Conservation (phyloP, 92 coral and sea anemone genomes). For the Palythoa grandis region DNA sequence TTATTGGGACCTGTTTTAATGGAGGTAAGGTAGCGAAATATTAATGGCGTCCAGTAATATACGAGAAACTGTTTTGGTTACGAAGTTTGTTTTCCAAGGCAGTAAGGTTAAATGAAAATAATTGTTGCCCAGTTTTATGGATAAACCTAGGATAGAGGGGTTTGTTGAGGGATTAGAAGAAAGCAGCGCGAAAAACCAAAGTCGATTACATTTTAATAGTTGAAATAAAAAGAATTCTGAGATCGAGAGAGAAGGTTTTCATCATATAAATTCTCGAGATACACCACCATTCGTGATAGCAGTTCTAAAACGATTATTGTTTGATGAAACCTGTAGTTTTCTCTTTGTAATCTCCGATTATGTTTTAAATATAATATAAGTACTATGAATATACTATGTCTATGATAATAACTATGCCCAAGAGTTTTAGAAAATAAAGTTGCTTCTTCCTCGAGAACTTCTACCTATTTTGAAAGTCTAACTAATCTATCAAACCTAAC, state of each 20-base stretch:
- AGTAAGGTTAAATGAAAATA: not conserved
- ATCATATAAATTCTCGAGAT: not conserved
- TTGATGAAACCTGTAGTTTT: not conserved
- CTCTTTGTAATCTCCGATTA: not conserved
- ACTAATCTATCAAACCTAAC: too few species aligned
- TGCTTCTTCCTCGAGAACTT: too few species aligned
- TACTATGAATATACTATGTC: too few species aligned
- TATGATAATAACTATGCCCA: too few species aligned
- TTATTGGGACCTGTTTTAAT: conserved; percentile 83
- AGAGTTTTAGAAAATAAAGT: not conserved
- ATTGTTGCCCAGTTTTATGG: not conserved
- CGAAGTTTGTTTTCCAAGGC: not conserved
- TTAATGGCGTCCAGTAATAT: not conserved
- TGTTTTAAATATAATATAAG: not conserved
- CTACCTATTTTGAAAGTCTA: too few species aligned
- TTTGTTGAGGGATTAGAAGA: not conserved
- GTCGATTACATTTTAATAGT: not conserved
- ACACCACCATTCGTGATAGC: not conserved
- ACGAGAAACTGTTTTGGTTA: conserved; percentile 24
- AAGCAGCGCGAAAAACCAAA: not conserved
- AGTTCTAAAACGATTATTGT: not conserved
- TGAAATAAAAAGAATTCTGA: too few species aligned
- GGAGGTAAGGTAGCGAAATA: conserved; percentile 65
- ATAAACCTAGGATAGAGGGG: not conserved
- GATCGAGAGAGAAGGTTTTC: not conserved